These are phyloP conservation scores for Xiphophorus couchianus DNA, from an alignment of 2,113 vertebrate genomes.

Conservation along the genomic window DNA sequence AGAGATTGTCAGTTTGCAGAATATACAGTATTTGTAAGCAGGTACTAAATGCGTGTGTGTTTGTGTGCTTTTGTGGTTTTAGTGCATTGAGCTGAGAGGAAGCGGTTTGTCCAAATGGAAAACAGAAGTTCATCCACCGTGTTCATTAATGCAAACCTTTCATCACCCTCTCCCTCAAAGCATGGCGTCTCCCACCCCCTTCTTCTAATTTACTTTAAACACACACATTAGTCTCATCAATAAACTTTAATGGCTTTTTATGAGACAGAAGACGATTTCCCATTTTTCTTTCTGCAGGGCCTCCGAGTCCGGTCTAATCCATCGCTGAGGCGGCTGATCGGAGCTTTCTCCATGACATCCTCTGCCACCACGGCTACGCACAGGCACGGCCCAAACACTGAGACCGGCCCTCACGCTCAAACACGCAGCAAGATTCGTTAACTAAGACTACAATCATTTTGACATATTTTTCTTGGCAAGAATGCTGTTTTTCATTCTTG, in stretches of 20 bases:
- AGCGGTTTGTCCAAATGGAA: conserved; percentile 90
- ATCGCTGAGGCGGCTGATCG: conserved; percentile 23
- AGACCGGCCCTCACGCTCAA: background rate
- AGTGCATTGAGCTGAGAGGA: conserved; percentile 66
- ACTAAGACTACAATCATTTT: background rate
- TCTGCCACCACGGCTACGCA: conserved; percentile 40
- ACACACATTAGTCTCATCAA: conserved; percentile 94
- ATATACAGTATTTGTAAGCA: conserved; percentile 45
- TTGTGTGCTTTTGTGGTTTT: conserved; percentile 47
- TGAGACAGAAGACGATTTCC: conserved; percentile 80
- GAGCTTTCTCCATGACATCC: conserved; percentile 40
- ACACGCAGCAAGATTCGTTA: background rate
- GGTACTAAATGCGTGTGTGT: conserved; percentile 38
- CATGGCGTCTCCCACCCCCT: conserved; percentile 88
- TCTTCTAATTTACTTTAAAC: conserved; percentile 94
- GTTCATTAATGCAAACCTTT: conserved; percentile 92
- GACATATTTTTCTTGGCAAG: no score
- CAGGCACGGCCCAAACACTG: conserved; percentile 43
- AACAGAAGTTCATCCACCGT: conserved; percentile 88
- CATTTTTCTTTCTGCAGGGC: conserved; percentile 68
- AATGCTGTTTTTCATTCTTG: background rate
- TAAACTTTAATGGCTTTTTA: conserved; percentile 92
- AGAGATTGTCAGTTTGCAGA: conserved; percentile 48
- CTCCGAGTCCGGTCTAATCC: conserved; percentile 67
- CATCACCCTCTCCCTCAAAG: conserved; percentile 94